A percentile compares a stretch with the other conserved stretches of the same genome.
These are phyloP conservation scores for Dipodomys merriami DNA, from an alignment of 2,113 vertebrate species.

Conservation along the genomic window DNA sequence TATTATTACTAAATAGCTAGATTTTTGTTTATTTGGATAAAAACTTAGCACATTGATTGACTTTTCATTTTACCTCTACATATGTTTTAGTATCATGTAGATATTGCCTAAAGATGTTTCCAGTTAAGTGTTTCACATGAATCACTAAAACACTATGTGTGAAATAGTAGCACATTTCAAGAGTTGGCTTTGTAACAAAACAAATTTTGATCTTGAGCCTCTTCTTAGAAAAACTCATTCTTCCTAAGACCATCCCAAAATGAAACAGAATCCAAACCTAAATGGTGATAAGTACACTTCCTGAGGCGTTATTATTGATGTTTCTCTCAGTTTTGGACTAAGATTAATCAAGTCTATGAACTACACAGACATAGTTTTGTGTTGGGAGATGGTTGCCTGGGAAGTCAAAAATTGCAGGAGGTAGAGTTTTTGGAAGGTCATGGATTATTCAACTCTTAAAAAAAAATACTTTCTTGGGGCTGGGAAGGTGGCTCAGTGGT, in stretches of 20 bases:
- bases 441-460: neutral
- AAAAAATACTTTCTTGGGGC: neutral
- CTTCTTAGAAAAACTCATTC: conserved; percentile 67
- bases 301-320: neutral
- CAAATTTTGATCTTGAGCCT: conserved; percentile 62
- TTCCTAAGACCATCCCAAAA: conserved; percentile 47
- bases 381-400: neutral
- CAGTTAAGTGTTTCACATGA: conserved; percentile 75
- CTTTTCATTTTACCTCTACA: conserved; percentile 67
- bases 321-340: conserved; percentile 38
- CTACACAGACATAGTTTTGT: neutral
- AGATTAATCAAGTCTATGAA: neutral
- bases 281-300: conserved; percentile 33
- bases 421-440: conserved; percentile 26
- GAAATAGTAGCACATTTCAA: conserved; percentile 77
- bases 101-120: conserved; percentile 72
- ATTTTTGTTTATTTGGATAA: conserved; percentile 61
- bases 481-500: too few relatives aligned
- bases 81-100: conserved; percentile 60
- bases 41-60: conserved; percentile 35
- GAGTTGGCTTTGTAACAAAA: conserved; percentile 66
- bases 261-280: conserved; percentile 54
- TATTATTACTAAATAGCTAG: conserved; percentile 41
- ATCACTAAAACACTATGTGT: conserved; percentile 75
- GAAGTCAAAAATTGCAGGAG: neutral